A percentile compares a stretch with the other conserved stretches of the same genome.
These are phyloP conservation scores for Tachystola acroxantha DNA, from an alignment of 2,888 invertebrate genomes.

Conservation along the genomic window DNA sequence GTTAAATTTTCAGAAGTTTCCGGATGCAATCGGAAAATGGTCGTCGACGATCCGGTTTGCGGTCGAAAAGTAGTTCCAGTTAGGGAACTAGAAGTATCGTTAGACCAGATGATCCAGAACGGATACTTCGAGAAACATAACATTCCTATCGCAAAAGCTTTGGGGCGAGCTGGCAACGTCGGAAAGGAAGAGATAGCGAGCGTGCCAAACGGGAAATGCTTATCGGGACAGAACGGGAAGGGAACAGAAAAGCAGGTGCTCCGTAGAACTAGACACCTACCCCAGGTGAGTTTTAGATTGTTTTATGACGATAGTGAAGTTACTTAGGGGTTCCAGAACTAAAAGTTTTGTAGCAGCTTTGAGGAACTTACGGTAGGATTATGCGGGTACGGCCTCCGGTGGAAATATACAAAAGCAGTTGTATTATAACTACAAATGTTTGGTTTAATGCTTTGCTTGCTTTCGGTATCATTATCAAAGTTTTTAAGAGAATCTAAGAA, in stretches of 20 bases:
- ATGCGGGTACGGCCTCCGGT: too few species aligned
- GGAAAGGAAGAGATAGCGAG: constrained; percentile 36
- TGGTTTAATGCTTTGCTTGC: too few species aligned
- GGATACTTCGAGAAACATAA: constrained; percentile 72
- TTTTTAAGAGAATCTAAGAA: too few species aligned
- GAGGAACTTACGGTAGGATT: too few species aligned
- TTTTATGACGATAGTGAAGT: not conserved
- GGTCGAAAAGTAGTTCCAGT: constrained; percentile 67
- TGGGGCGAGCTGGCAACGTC: constrained; percentile 23
- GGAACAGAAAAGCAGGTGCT: constrained; percentile 29
- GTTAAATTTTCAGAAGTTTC: constrained; percentile 74
- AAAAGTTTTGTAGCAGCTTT: too few species aligned
- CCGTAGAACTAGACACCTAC: constrained; percentile 57
- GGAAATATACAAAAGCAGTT: too few species aligned
- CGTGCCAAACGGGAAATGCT: constrained; percentile 61
- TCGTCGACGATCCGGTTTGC: constrained; percentile 63
- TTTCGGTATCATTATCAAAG: too few species aligned
- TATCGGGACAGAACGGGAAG: constrained; percentile 40
- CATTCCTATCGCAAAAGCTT: constrained; percentile 55
- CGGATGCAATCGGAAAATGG: constrained; percentile 65
- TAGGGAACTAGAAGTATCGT: constrained; percentile 65
- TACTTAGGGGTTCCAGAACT: not conserved
- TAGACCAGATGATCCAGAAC: constrained; percentile 73
- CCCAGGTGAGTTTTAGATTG: constrained; percentile 49
- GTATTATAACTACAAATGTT: too few species aligned